A percentile compares a stretch with the other conserved stretches of the same genome.
Evolutionary conservation across 2,113 vertebrate species (phyloP).

Genomic region (Podiceps cristatus): DNA sequence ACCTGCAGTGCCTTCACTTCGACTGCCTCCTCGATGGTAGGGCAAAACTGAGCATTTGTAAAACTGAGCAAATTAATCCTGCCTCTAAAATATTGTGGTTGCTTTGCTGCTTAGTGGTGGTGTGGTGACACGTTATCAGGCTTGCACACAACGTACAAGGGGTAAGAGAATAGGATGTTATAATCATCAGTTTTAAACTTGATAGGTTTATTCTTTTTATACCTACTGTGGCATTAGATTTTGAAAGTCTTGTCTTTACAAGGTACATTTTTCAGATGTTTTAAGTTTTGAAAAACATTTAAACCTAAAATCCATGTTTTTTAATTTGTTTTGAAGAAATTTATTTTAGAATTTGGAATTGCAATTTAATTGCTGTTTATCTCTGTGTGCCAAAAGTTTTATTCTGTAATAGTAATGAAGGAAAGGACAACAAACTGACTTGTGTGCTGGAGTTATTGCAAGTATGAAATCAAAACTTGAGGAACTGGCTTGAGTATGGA

Average conservation of each 20-base stretch:
- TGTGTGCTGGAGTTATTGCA: not conserved
- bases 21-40: constrained; percentile 96
- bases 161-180: not conserved
- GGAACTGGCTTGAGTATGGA: not conserved
- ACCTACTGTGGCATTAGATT: not conserved
- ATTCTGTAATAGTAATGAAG: not conserved
- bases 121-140: not conserved
- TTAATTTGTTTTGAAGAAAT: not conserved
- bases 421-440: not conserved
- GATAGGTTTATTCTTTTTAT: not conserved
- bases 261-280: not conserved
- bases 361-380: not conserved
- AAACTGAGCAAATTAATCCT: not conserved
- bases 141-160: not conserved
- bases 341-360: not conserved
- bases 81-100: not conserved
- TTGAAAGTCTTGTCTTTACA: not conserved
- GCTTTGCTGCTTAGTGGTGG: not conserved
- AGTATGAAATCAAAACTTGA: not conserved
- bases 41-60: not conserved
- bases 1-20: constrained; percentile 97
- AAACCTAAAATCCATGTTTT: not conserved
- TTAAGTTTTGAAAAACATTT: not conserved
- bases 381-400: not conserved
- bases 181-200: not conserved